Evolutionary conservation across 2,888 invertebrate genomes (phyloP), one percentile per base, ranked within the genome.

Genomic region (Shargacucullia verbasci): DNA sequence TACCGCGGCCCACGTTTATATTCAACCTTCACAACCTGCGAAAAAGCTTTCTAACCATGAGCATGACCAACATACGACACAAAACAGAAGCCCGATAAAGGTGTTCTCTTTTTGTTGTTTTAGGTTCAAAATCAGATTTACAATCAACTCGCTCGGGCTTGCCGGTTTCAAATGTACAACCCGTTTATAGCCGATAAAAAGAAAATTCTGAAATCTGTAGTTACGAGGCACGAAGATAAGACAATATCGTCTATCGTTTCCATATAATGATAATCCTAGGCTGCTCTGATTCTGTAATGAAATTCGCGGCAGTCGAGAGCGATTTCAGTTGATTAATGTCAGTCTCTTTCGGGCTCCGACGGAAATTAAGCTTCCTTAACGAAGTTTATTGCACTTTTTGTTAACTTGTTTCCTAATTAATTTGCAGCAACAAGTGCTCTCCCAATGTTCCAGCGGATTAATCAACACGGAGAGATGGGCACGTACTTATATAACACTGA

Each of bases 321-420:
- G 82, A 86, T 87, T 85, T 86, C 78, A 74, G 78, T 87, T 90
- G 88, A 90, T 89, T 88, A 89, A 90, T 90, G 86, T 84, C 82
- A 85, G 86, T 71, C 81, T 83, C 81, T 80, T 83, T 84, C 79
- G 82, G 82, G 81, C 80, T 80, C 79, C 78, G 79, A 75, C 84
- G 87, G 87, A 88, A 89, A 91, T 91, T 88, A 88, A 88, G 87
- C 87, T 87, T 85, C 87, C 86, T 86, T 86, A 88, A 85, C 85
- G 83, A 88, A 89, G 83, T 88, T 88, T 88, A 90, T 89, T 88
- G 87, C 89, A 90, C 80, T 90, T 90, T 91, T 90, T 91, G 88
- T 87, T 87, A 88, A 87, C 87, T 89, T 89, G 88, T 87, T 87
- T 85, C 81, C 84, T 89, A 89, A 89, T 89, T 90, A 91, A 88